Evolutionary conservation across 2,888 invertebrate species (phyloP).

Genomic region (Rambutsinella grinnellia): DNA sequence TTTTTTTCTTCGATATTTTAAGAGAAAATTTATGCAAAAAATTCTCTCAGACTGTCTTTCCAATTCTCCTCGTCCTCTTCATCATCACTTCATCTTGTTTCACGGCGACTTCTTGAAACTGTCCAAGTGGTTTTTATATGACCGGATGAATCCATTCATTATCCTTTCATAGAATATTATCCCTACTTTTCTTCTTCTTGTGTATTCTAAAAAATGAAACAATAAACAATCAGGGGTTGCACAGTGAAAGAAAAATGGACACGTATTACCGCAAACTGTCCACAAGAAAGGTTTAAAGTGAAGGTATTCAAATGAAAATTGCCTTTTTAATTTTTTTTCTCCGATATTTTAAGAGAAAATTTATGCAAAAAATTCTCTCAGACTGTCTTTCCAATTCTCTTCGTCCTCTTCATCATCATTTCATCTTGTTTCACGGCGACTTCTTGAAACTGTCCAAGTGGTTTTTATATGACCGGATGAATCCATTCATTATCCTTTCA

Average conservation of each 20-base stretch:
- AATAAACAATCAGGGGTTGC: slow-evolving; percentile 13
- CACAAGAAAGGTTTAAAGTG: neutral
- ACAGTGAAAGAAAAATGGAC: neutral
- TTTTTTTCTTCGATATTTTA: slow-evolving; percentile 19
- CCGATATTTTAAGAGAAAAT: slow-evolving; percentile 22
- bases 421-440: neutral
- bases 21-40: slow-evolving; percentile 22
- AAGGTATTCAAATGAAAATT: slow-evolving; percentile 32
- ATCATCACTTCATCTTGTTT: neutral
- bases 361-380: slow-evolving; percentile 1
- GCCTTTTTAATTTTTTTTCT: slow-evolving; percentile 36
- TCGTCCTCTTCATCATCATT: slow-evolving; percentile 2
- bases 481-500: slow-evolving; percentile 37
- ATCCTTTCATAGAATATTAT: slow-evolving; percentile 18
- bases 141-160: slow-evolving; percentile 47
- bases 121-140: slow-evolving; percentile 23
- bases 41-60: neutral
- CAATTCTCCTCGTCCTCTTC: neutral
- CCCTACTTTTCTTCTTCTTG: slow-evolving; percentile 15
- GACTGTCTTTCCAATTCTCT: neutral
- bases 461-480: slow-evolving; percentile 37
- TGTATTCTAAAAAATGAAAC: slow-evolving; percentile 16
- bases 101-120: slow-evolving; percentile 5
- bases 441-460: slow-evolving; percentile 16
- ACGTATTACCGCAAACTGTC: neutral